These are phyloP conservation scores for Mesorhabditis belari DNA, from an alignment of 2,888 invertebrate genomes.

Conservation along the genomic window DNA sequence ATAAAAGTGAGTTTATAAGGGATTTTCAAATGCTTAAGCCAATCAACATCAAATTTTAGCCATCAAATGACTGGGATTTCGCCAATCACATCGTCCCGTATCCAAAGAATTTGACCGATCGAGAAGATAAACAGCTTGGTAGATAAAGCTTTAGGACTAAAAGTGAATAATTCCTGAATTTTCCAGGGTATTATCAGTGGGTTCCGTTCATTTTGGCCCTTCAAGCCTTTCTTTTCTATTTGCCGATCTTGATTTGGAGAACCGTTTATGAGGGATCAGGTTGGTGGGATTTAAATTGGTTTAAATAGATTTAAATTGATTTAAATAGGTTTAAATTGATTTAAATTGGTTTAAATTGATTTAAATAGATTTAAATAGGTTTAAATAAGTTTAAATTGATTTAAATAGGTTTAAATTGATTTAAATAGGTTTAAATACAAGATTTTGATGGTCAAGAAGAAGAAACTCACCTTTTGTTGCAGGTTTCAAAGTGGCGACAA, in stretches of 20 bases:
- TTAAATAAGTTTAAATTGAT: neutral
- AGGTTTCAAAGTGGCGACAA: slow-evolving; percentile 47
- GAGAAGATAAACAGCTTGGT: slow-evolving; percentile 55
- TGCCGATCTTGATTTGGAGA: slow-evolving; percentile 51
- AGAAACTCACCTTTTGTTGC: slow-evolving; percentile 4
- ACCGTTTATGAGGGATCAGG: slow-evolving; percentile 32
- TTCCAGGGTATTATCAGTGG: slow-evolving; percentile 48
- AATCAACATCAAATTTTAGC: neutral
- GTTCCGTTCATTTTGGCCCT: slow-evolving; percentile 51
- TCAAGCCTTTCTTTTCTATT: slow-evolving; percentile 50
- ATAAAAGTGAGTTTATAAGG: slow-evolving; percentile 13
- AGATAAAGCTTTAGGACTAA: too few species aligned
- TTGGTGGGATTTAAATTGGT: slow-evolving; percentile 4
- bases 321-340: neutral
- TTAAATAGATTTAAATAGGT: neutral
- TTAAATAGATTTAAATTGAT: neutral
- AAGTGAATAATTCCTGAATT: neutral
- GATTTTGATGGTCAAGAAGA: neutral
- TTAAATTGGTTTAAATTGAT: neutral
- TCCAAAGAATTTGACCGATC: slow-evolving; percentile 51
- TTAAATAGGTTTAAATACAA: neutral
- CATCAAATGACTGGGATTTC: slow-evolving; percentile 44
- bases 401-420: neutral
- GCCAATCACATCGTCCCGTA: slow-evolving; percentile 53
- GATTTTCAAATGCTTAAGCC: neutral